These are phyloP conservation scores for Tenebrio molitor DNA, from an alignment of 1,140 invertebrate genomes.

Conservation along the genomic window DNA sequence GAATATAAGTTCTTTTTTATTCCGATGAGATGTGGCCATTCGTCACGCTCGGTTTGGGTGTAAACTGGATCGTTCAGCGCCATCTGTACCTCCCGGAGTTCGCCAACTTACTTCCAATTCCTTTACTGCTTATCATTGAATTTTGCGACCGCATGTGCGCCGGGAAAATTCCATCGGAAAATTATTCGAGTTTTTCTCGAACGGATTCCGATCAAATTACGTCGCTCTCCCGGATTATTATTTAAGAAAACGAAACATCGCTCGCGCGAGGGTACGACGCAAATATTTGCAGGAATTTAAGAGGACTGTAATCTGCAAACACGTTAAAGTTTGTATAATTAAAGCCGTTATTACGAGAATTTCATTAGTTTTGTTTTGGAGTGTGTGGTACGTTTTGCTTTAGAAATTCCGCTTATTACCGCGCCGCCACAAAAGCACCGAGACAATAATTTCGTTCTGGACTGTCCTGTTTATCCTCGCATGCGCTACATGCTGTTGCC, in stretches of 20 bases:
- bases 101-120: constrained; percentile 41
- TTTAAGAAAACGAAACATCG: not conserved
- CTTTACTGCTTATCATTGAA: constrained; percentile 32
- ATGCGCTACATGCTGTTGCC: not conserved
- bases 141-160: constrained; percentile 25
- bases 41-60: constrained; percentile 51
- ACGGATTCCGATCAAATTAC: too few relatives aligned
- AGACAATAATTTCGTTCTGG: constrained; percentile 33
- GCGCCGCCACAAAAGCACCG: constrained; percentile 3
- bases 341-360: constrained; percentile 32
- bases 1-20: constrained; percentile 53
- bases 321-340: constrained; percentile 29
- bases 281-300: constrained; percentile 37
- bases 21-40: constrained; percentile 53
- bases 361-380: constrained; percentile 36
- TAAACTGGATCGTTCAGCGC: constrained; percentile 52
- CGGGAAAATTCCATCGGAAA: not conserved
- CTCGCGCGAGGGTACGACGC: not conserved
- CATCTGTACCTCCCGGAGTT: constrained; percentile 48
- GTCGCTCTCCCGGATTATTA: not conserved
- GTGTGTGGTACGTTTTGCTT: constrained; percentile 19
- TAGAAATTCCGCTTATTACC: constrained; percentile 16
- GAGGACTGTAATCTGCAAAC: constrained; percentile 25
- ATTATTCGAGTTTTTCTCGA: not conserved
- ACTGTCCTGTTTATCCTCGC: constrained; percentile 24